Conservation (phyloP, 2,797 vertebrate species). For the Rhinichthys osculus region DNA sequence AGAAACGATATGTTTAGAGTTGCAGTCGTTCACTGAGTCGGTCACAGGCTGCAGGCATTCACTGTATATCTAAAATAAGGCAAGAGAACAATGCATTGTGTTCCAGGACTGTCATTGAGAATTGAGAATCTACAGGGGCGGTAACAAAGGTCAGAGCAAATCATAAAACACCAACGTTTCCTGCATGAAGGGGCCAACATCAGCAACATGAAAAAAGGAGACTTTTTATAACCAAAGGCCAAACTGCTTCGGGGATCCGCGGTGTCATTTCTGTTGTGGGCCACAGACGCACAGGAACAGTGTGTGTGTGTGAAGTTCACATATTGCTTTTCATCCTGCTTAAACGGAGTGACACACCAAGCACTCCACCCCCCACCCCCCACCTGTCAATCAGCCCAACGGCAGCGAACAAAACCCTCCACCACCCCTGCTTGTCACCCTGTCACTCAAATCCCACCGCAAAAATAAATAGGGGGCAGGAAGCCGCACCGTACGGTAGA, state of each 20-base stretch:
- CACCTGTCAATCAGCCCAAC: constrained; percentile 76
- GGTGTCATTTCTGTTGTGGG: constrained; percentile 65
- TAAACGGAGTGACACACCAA: constrained; percentile 75
- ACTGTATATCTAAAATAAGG: constrained; percentile 24
- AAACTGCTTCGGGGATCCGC: constrained; percentile 65
- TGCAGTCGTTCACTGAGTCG: constrained; percentile 28
- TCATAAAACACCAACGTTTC: constrained; percentile 44
- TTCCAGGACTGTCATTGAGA: constrained; percentile 12
- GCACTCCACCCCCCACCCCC: constrained; percentile 68
- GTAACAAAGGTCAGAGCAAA: constrained; percentile 52
- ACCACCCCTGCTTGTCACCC: constrained; percentile 74
- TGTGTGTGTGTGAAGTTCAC: constrained; percentile 71
- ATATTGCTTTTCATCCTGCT: constrained; percentile 76
- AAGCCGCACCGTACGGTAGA: constrained; percentile 61
- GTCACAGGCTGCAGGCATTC: constrained; percentile 37
- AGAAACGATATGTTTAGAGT: constrained; percentile 37
- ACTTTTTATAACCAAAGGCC: constrained; percentile 67
- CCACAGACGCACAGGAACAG: constrained; percentile 65
- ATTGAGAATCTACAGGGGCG: constrained; percentile 27
- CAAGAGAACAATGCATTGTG: constrained; percentile 14
- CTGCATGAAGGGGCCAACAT: constrained; percentile 45
- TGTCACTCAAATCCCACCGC: constrained; percentile 70
- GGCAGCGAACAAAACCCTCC: constrained; percentile 70
- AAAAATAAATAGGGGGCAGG: constrained; percentile 59
- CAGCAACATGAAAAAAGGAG: constrained; percentile 62